These are phyloP conservation scores for Timema podura DNA, from an alignment of 2,888 invertebrate species.

Conservation along the genomic window DNA sequence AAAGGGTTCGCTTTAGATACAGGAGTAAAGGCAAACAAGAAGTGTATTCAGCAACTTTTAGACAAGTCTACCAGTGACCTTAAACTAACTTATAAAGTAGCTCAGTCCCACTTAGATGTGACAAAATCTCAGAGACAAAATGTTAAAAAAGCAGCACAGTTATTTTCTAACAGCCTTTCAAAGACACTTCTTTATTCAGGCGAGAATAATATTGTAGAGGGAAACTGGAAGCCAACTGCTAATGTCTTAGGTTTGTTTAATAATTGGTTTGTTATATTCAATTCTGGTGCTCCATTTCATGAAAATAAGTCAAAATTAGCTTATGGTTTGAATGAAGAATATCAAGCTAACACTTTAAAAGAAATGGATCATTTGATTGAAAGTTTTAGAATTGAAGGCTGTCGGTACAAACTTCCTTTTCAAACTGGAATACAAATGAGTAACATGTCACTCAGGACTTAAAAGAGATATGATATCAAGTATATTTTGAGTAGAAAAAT, in stretches of 20 bases:
- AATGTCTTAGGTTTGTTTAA: not conserved
- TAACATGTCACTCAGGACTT: not conserved
- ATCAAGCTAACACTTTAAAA: not conserved
- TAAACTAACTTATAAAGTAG: not conserved
- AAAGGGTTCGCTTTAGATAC: not conserved
- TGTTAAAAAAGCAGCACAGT: not conserved
- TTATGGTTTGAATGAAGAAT: not conserved
- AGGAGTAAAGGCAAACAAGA: not conserved
- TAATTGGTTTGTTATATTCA: conserved; percentile 2
- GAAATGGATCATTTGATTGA: not conserved
- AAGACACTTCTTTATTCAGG: not conserved
- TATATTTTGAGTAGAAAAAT: not conserved
- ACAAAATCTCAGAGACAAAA: not conserved
- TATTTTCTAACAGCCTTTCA: conserved; percentile 5
- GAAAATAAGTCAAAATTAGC: not conserved
- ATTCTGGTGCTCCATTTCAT: not conserved
- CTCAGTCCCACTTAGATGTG: conserved; percentile 1
- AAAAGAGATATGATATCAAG: not conserved
- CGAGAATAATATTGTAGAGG: not conserved
- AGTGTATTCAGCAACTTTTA: not conserved
- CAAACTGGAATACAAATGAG: not conserved
- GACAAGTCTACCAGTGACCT: not conserved
- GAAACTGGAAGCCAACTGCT: not conserved
- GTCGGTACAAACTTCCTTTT: not conserved
- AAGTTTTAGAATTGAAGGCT: not conserved